phyloP scores from a whole-genome alignment of 2,888 invertebrate genomes.

The Laothoe populi region DNA sequence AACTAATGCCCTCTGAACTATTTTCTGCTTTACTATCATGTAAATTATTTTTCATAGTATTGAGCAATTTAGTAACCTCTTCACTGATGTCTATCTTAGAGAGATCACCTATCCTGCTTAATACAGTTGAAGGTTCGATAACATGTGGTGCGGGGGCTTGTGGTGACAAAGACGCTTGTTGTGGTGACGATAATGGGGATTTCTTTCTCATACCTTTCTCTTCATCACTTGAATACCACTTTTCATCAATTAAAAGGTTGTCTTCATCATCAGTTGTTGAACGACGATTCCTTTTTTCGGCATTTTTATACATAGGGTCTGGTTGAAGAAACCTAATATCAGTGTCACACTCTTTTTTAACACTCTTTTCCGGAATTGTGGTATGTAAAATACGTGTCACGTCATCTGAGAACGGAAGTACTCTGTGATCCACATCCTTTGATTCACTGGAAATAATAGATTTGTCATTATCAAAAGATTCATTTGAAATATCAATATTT shows the following conservation, averaged over 20 bases:
- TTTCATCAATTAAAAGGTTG: slow-evolving; percentile 84
- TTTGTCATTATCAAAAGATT: slow-evolving; percentile 65
- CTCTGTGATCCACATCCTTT: slow-evolving; percentile 80
- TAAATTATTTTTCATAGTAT: slow-evolving; percentile 84
- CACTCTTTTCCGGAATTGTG: slow-evolving; percentile 47
- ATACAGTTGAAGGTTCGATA: slow-evolving; percentile 80
- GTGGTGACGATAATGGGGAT: slow-evolving; percentile 70
- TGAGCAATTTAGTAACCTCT: slow-evolving; percentile 88
- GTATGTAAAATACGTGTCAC: slow-evolving; percentile 51
- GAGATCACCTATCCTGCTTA: slow-evolving; percentile 88
- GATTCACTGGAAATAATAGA: slow-evolving; percentile 56
- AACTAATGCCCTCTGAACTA: slow-evolving; percentile 52
- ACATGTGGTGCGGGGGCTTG: slow-evolving; percentile 75
- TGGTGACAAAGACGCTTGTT: slow-evolving; percentile 56
- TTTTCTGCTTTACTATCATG: slow-evolving; percentile 63
- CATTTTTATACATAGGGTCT: slow-evolving; percentile 71
- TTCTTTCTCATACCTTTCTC: slow-evolving; percentile 82
- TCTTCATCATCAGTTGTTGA: slow-evolving; percentile 85
- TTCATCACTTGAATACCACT: slow-evolving; percentile 94
- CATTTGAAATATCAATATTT: slow-evolving; percentile 75
- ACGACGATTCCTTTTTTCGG: slow-evolving; percentile 74
- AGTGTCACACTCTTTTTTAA: slow-evolving; percentile 69
- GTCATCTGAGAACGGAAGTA: slow-evolving; percentile 73
- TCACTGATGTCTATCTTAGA: slow-evolving; percentile 90
- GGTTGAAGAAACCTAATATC: slow-evolving; percentile 78